Base-by-base conservation (phyloP, 2,113 vertebrate genomes). In the Bos indicus region DNA sequence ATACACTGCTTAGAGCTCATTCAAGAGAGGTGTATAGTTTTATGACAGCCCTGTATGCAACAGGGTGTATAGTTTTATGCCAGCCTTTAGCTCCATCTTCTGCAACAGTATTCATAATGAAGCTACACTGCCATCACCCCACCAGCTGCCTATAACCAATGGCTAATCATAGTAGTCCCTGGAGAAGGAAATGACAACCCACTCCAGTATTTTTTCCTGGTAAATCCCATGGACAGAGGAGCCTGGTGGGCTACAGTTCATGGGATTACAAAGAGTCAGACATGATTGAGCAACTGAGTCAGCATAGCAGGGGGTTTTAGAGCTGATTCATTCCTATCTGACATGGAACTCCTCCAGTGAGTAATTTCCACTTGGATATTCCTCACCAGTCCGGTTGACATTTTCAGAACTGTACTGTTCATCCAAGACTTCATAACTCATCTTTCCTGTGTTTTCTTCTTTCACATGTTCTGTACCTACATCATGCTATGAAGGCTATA, bases 221-320 rank as follows among this genome's bases (percentile, higher is more conserved):
- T 71, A 71, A 71, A 71, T 71, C 19, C 64, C 67, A 71, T 23
- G 67, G 10, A 40, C 19, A 71, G n/a, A 40, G n/a, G n/a, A 40
- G 19, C n/a, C 10, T 40, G 19, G 67, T 0, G 1, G n/a, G n/a
- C 67, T 40, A 71, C 5, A 23, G n/a, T 23, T 40, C 67, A 23
- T 23, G 67, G 19, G 10, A 23, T 71, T 19, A 40, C 67, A 71
- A 71, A 23, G 2, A 71, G 5, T 40, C 67, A 71, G 19, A 40
- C 67, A 40, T 12, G 67, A 71, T 1, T 71, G n/a, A 71, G n/a
- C 9, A 71, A 71, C 19, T 71, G n/a, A 71, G 2, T 23, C n/a
- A 51, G 40, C 17, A 17, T 54, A 14, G 30, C 23, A 52, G 23
- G 2, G 6, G 23, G 2, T 23, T 30, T 57, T 57, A 48, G 5